Evolutionary conservation across 2,113 vertebrate species (phyloP).

Genomic region (Platysteira castanea): DNA sequence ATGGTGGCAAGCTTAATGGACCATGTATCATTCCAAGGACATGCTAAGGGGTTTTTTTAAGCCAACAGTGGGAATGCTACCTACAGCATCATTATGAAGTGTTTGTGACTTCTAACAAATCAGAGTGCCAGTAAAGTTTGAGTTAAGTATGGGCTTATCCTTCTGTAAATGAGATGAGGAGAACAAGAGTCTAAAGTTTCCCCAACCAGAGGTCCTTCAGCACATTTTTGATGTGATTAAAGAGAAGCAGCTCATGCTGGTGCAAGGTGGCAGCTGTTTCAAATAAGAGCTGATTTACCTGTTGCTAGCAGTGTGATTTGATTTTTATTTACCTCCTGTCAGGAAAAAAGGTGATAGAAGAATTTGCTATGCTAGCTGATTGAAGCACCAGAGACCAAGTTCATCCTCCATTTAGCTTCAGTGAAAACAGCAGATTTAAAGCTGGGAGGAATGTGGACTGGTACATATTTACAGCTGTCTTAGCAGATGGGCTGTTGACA

Average conservation of each 20-base stretch:
- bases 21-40: background rate
- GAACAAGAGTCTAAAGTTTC: background rate
- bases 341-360: background rate
- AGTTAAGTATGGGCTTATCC: background rate
- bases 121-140: background rate
- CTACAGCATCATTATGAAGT: background rate
- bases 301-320: background rate
- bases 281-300: background rate
- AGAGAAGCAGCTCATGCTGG: background rate
- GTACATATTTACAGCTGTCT: slow-evolving; percentile 36
- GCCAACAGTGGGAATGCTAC: background rate
- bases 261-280: background rate
- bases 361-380: background rate
- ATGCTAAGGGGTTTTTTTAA: background rate
- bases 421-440: slow-evolving; percentile 28
- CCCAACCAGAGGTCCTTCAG: background rate
- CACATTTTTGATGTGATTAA: background rate
- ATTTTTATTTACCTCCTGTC: background rate
- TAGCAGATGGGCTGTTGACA: slow-evolving; percentile 43
- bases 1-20: background rate
- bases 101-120: background rate
- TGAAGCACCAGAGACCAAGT: background rate
- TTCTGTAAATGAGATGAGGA: background rate
- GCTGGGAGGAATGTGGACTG: background rate
- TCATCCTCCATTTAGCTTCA: background rate